Evolutionary conservation across 2,888 invertebrate species (phyloP), one percentile per base, ranked within the genome.

Genomic region (Aromia moschata): DNA sequence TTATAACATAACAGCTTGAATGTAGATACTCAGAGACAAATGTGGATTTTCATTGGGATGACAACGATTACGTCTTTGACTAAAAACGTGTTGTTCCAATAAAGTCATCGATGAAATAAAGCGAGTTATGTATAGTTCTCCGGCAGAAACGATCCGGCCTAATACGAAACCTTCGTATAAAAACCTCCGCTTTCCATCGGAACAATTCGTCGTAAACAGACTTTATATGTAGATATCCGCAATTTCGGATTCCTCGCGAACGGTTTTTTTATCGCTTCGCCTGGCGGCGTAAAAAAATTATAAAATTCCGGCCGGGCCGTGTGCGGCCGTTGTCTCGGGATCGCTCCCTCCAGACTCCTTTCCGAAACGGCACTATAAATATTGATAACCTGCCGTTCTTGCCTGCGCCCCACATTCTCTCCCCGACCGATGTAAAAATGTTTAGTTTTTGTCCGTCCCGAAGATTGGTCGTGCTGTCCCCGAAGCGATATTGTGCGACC

Each of bases 351-450:
- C 33, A 58, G 58, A 25, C 53, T 31, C 43, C 54, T 54, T 54
- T 25, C 30, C 30, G 49, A 47, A 54, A 58, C 40, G 54, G 38
- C 36, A 38, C 54, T 47, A 58, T 58, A 58, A 58, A 58, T 58
- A 58, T 58, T 49, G 58, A 58, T 58, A 58, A 53, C 53, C 38
- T 43, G 43, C 16, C 43, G 47, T 38, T 46, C 20, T 40, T 41
- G 12, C 40, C 16, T 15, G 52, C 9, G 30, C 41, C n/a, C n/a
- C n/a, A n/a, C n/a, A 16, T 31, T 41, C 41, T 52, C 30, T 41
- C 52, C 20, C 4, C 7, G 31, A 41, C 52, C 52, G 41, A 56
- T 45, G 49, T 47, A 56, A 47, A 56, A 47, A 56, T 56, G 47
- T 56, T 56, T 56, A 56, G 47, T 56, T 56, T 47, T 31, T 47